These are phyloP conservation scores for Hylia prasina DNA, from an alignment of 2,113 vertebrate species.

Conservation along the genomic window DNA sequence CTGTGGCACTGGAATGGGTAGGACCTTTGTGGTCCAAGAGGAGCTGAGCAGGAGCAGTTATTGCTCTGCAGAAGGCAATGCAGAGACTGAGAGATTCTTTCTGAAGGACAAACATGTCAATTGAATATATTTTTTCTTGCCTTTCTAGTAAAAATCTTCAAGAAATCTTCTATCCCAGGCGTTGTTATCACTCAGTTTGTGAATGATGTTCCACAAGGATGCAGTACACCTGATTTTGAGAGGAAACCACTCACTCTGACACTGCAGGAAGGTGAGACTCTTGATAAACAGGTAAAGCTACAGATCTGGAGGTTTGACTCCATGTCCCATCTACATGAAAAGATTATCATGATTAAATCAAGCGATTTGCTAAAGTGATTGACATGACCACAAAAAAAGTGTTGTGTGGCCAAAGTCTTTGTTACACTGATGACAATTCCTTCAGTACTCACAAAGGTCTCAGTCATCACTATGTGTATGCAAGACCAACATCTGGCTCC, in stretches of 20 bases:
- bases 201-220: constrained; percentile 76
- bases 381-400: not conserved
- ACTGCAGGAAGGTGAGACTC: constrained; percentile 77
- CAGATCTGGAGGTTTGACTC: not conserved
- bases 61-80: not conserved
- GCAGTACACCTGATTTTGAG: constrained; percentile 79
- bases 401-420: not conserved
- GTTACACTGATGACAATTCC: not conserved
- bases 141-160: constrained; percentile 57
- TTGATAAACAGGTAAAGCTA: not conserved
- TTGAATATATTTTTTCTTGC: not conserved
- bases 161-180: constrained; percentile 76
- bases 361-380: not conserved
- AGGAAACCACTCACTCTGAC: constrained; percentile 74
- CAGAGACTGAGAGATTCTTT: not conserved
- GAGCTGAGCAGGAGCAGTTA: not conserved
- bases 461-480: not conserved
- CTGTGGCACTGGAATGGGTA: not conserved
- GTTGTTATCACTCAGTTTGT: constrained; percentile 77
- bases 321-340: not conserved
- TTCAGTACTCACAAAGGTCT: not conserved
- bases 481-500: not conserved
- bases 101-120: not conserved
- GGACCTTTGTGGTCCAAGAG: not conserved
- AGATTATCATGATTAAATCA: not conserved